phyloP scores from a whole-genome alignment of 30 jellyfish, hydroid and myxozoan species.

The Sanderia malayensis region DNA sequence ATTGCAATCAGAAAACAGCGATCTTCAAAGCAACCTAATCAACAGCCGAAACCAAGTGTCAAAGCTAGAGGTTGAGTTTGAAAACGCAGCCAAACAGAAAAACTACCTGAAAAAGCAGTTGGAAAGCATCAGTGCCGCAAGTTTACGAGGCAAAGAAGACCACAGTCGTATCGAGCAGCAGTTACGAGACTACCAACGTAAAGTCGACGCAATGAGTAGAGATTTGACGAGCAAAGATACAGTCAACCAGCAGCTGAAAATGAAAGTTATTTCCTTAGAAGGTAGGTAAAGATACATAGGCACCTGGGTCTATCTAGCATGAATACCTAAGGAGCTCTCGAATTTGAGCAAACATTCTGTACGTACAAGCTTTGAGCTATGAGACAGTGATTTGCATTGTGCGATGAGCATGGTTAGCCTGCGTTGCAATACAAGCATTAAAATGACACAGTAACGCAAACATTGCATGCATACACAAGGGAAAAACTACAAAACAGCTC shows the following conservation, averaged over 20 bases:
- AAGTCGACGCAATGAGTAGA: slow-evolving; percentile 72
- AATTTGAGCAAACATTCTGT: no score
- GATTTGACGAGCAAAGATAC: slow-evolving; percentile 73
- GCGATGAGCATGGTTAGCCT: no score
- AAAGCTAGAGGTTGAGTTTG: slow-evolving; percentile 81
- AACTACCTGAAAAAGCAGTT: slow-evolving; percentile 78
- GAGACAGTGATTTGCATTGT: no score
- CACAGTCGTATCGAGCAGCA: slow-evolving; percentile 77
- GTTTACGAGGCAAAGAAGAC: slow-evolving; percentile 66
- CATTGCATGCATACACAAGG: no score
- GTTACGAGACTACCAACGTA: slow-evolving; percentile 85
- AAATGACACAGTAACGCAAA: no score
- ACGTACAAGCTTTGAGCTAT: no score
- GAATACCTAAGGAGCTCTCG: no score
- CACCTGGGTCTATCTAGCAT: no score
- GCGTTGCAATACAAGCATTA: no score
- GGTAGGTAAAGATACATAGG: no score
- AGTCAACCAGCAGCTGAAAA: slow-evolving; percentile 72
- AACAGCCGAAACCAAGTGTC: slow-evolving; percentile 66
- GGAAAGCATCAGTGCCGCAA: slow-evolving; percentile 52
- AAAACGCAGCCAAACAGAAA: slow-evolving; percentile 80
- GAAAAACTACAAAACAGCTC: no score
- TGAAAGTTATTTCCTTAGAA: slow-evolving; percentile 65
- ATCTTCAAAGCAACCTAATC: slow-evolving; percentile 58
- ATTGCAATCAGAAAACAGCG: slow-evolving; percentile 76